Conservation (phyloP, 2,113 vertebrate species). For the Turnix velox region DNA sequence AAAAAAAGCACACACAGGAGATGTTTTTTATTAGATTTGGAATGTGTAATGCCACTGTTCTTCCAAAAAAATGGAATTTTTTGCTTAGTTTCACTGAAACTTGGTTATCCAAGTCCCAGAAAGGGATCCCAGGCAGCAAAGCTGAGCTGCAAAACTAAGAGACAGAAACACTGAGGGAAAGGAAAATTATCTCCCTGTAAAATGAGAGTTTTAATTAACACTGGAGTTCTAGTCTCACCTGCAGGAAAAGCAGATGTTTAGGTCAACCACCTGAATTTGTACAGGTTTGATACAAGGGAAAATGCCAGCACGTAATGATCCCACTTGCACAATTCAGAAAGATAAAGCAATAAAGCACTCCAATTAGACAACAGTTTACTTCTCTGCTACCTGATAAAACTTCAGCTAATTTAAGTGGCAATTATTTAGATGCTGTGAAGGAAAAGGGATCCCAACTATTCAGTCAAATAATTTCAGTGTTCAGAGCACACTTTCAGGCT, state of each 20-base stretch:
- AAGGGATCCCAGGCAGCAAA: neutral
- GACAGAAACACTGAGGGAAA: neutral
- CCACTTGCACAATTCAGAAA: neutral
- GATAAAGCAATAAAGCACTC: neutral
- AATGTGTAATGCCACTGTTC: neutral
- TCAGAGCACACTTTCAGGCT: neutral
- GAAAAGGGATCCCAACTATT: neutral
- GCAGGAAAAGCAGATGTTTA: neutral
- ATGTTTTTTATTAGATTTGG: neutral
- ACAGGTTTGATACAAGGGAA: neutral
- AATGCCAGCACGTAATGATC: neutral
- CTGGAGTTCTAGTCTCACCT: neutral
- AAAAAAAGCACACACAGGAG: neutral
- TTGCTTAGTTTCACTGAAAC: neutral
- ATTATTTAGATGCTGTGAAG: neutral
- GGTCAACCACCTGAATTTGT: neutral
- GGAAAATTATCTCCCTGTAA: neutral
- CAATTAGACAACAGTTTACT: neutral
- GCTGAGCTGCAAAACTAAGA: neutral
- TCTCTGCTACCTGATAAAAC: neutral
- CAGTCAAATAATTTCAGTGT: neutral
- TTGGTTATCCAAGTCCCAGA: neutral
- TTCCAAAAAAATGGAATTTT: neutral
- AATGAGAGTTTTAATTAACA: slow-evolving; percentile 11
- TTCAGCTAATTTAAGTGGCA: neutral